These are phyloP conservation scores for Microplitis demolitor DNA, from an alignment of 1,140 invertebrate genomes.

Conservation along the genomic window DNA sequence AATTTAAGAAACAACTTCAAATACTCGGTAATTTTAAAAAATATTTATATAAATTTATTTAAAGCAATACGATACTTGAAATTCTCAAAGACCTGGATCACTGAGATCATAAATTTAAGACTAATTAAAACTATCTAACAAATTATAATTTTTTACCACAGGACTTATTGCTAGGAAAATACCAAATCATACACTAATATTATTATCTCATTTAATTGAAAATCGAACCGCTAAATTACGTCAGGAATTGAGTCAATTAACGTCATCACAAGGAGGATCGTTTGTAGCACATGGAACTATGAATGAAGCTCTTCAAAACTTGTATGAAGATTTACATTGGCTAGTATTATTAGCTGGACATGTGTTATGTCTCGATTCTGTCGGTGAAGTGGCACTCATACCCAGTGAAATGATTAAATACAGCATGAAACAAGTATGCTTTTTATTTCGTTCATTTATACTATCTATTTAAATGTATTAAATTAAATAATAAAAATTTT, in stretches of 20 bases:
- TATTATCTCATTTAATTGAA: conserved; percentile 69
- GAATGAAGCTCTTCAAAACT: conserved; percentile 56
- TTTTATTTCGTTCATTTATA: neutral
- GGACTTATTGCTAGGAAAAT: conserved; percentile 61
- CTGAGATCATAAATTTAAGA: conserved; percentile 40
- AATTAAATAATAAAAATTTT: too few species aligned
- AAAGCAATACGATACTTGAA: too few species aligned
- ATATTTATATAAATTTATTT: too few species aligned
- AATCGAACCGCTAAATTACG: conserved; percentile 68
- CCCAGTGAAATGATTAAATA: conserved; percentile 77
- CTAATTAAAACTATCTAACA: neutral
- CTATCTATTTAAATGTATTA: too few species aligned
- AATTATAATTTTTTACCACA: conserved; percentile 22
- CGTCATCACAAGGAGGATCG: conserved; percentile 63
- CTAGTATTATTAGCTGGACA: conserved; percentile 80
- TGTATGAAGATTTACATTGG: conserved; percentile 92
- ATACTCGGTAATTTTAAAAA: conserved; percentile 64
- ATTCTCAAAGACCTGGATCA: too few species aligned
- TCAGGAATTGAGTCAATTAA: conserved; percentile 68
- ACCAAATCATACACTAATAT: conserved; percentile 63
- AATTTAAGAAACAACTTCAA: conserved; percentile 73
- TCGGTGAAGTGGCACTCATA: conserved; percentile 78
- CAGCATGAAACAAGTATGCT: conserved; percentile 65
- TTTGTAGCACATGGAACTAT: conserved; percentile 35
- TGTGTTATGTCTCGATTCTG: conserved; percentile 71